A percentile compares a stretch with the other conserved stretches of the same genome.
Conservation (phyloP, 2,113 vertebrate genomes). For the Egretta garzetta region DNA sequence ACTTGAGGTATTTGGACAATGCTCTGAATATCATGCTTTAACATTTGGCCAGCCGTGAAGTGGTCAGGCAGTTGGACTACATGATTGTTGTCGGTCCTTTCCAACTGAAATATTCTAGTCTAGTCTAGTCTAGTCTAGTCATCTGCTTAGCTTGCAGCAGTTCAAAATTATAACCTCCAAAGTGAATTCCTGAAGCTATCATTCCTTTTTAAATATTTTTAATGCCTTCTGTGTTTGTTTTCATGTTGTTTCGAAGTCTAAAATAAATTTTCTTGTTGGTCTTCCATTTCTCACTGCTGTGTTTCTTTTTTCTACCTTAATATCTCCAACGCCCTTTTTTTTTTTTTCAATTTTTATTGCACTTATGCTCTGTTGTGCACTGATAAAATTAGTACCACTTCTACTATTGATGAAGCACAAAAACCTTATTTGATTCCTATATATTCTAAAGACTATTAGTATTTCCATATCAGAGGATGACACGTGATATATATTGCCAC, state of each 20-base stretch:
- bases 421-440: not conserved
- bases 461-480: not conserved
- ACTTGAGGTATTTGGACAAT: not conserved
- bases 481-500: not conserved
- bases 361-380: not conserved
- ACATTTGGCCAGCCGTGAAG: not conserved
- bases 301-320: not conserved
- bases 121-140: no score
- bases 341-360: not conserved
- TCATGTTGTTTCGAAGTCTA: accelerated
- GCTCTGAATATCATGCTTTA: not conserved
- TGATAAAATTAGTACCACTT: not conserved
- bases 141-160: not conserved
- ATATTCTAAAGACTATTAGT: not conserved
- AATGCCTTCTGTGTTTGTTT: not conserved
- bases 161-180: not conserved
- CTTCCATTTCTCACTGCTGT: not conserved
- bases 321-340: not conserved
- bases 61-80: not conserved
- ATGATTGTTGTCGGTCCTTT: accelerated
- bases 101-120: not conserved
- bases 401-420: not conserved
- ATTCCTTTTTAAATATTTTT: not conserved
- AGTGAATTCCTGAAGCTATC: not conserved
- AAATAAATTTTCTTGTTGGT: not conserved